Base-by-base conservation (phyloP, 2,797 vertebrate genomes). In the Gephyroberyx darwinii region DNA sequence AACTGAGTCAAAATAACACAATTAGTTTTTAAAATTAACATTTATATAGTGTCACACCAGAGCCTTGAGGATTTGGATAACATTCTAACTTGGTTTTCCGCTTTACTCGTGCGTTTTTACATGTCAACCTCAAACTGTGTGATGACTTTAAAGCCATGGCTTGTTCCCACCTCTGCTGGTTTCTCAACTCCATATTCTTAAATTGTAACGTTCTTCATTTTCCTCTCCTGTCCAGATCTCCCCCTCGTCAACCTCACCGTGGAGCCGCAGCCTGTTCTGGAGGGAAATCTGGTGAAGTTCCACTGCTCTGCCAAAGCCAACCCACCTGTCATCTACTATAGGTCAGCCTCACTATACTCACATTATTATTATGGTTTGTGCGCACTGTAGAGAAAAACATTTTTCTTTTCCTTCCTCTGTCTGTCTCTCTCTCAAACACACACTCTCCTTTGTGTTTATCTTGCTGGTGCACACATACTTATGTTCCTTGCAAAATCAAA, bases 241-340 rank as follows among this genome's bases (percentile, higher is more conserved):
- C 96, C 96, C 0, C 88, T 96, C 33, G 96, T 97, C 70, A 96
- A 96, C 81, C 88, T 97, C 64, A 95, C 95, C 0, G 94, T 96
- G 81, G 95, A 97, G 60, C 96, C 96, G 0, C 96, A 97, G 87
- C 95, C 96, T 0, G 93, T 96, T 33, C 90, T 96, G 59, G 96
- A 97, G 80, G 96, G 96, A 60, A 96, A 96, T 54, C 87, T 92
- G 0, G 95, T 97, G 70, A 95, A 92, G 14, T 97, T 97, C 87
- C 95, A 95, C 87, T 97, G 96, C 69, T 94, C 95, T 0, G 96
- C 96, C 64, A 97, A 96, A 85, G 96, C 96, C 82, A 97, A 97
- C 81, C 96, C 96, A 0, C 95, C 94, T 0, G 95, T 96, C 84
- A 94, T 94, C 57, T 94, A 95, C 75, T 96, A 96, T 92, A 94